These are phyloP conservation scores for Melitaea athalia DNA, from an alignment of 2,888 invertebrate species.

Conservation along the genomic window DNA sequence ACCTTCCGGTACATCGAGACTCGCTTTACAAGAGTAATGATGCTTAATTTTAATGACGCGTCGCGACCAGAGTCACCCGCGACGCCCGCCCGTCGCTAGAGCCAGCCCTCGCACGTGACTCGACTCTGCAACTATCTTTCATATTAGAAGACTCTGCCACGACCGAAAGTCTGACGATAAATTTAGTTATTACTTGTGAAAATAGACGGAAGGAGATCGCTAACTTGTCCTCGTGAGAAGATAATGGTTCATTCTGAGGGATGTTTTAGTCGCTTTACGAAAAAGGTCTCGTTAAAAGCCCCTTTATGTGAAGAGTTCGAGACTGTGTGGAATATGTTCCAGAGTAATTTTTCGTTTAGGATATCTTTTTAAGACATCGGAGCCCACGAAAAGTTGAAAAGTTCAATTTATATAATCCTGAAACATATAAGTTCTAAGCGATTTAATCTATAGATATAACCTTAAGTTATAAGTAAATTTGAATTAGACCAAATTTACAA, in stretches of 20 bases:
- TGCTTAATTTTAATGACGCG: constrained; percentile 82
- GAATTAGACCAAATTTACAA: background rate
- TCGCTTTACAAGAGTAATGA: constrained; percentile 80
- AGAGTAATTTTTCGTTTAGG: constrained; percentile 61
- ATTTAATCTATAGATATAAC: constrained; percentile 19
- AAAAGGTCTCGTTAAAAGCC: constrained; percentile 77
- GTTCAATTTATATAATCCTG: constrained; percentile 37
- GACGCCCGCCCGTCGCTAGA: constrained; percentile 50
- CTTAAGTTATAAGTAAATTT: background rate
- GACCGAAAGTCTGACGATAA: constrained; percentile 80
- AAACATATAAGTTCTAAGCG: constrained; percentile 32
- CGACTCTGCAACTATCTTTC: constrained; percentile 63
- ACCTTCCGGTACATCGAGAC: constrained; percentile 66
- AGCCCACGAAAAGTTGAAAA: constrained; percentile 38
- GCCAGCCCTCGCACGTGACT: constrained; percentile 59
- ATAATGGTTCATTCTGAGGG: constrained; percentile 80
- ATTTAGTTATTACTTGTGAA: constrained; percentile 83
- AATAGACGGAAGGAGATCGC: constrained; percentile 82
- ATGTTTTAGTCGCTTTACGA: constrained; percentile 76
- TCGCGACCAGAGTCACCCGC: constrained; percentile 64
- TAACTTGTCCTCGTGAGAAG: constrained; percentile 80
- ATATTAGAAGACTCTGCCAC: constrained; percentile 74
- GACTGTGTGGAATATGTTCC: constrained; percentile 60
- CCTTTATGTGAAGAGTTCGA: constrained; percentile 76
- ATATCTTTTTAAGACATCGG: constrained; percentile 51